phyloP scores from a whole-genome alignment of 1,140 invertebrate species.

The Tribolium castaneum region DNA sequence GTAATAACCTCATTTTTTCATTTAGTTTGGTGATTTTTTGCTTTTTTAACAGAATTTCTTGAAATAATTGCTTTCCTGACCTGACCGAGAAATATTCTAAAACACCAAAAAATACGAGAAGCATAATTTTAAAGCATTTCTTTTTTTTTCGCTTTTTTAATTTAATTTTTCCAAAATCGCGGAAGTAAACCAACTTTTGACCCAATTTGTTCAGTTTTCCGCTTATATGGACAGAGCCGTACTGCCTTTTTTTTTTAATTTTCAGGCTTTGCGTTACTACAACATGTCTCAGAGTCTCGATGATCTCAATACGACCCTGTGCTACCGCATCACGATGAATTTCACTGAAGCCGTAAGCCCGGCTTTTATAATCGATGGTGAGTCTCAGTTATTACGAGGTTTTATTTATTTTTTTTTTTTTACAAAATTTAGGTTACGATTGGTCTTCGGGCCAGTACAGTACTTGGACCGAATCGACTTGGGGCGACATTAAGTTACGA shows the following conservation, averaged over 20 bases:
- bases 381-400: neutral
- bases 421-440: slow-evolving; percentile 75
- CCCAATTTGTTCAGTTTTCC: no score
- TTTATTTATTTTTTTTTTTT: slow-evolving; percentile 12
- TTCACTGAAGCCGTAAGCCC: slow-evolving; percentile 81
- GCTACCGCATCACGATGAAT: slow-evolving; percentile 81
- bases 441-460: slow-evolving; percentile 83
- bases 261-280: slow-evolving; percentile 67
- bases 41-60: no score
- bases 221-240: neutral
- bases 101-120: no score
- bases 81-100: no score
- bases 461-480: slow-evolving; percentile 93
- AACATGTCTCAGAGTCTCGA: slow-evolving; percentile 64
- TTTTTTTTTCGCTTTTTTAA: no score
- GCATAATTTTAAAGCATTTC: no score
- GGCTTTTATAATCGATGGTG: slow-evolving; percentile 80
- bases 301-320: slow-evolving; percentile 69
- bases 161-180: no score
- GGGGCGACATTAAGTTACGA: slow-evolving; percentile 78
- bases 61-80: no score
- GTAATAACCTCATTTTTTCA: no score
- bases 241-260: neutral
- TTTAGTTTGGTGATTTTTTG: no score
- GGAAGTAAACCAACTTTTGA: no score